Evolutionary conservation across 1,140 invertebrate species (phyloP).

Genomic region (Samia ricini): DNA sequence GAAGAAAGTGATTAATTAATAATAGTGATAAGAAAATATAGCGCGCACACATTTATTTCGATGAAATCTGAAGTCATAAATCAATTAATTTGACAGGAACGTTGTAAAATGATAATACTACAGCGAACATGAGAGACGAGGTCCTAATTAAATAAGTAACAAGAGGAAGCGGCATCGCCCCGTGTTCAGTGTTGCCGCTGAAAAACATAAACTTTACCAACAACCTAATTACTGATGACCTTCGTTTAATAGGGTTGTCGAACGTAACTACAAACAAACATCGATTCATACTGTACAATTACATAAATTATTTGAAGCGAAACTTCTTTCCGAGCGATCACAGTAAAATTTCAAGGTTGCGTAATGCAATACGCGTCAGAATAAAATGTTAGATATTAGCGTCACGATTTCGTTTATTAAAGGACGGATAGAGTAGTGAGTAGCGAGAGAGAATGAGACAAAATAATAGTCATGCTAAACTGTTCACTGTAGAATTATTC

Average conservation of each 20-base stretch:
- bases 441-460: too few species aligned
- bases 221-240: conserved; percentile 59
- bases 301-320: too few species aligned
- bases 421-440: too few species aligned
- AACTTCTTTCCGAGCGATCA: not conserved
- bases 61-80: not conserved
- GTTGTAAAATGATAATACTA: not conserved
- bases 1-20: not conserved
- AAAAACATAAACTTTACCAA: conserved; percentile 52
- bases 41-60: not conserved
- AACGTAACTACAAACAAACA: too few species aligned
- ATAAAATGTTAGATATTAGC: too few species aligned
- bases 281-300: not conserved
- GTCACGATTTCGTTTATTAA: too few species aligned
- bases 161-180: conserved; percentile 42
- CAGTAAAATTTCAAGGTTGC: too few species aligned
- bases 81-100: not conserved
- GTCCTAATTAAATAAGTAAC: conserved; percentile 54
- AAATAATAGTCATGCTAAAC: too few species aligned
- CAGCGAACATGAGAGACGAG: not conserved
- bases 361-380: too few species aligned
- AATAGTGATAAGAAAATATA: not conserved
- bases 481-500: too few species aligned
- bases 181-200: conserved; percentile 46
- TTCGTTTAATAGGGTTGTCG: conserved; percentile 43